These are phyloP conservation scores for Lamellibrachia satsuma DNA, from an alignment of 2,888 invertebrate genomes.

Conservation along the genomic window DNA sequence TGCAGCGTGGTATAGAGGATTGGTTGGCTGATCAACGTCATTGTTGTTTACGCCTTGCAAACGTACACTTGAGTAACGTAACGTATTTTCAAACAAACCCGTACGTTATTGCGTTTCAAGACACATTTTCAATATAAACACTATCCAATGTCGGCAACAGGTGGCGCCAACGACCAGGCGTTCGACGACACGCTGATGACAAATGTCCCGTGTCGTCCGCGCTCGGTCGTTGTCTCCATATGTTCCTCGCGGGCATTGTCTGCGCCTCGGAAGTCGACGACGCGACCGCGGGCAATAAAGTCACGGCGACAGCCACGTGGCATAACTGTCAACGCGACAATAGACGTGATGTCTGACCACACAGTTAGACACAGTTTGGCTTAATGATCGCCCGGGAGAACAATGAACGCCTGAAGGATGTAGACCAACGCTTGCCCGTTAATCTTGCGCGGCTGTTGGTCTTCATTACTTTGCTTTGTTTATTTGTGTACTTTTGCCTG, in stretches of 20 bases:
- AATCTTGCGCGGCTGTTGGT: not conserved
- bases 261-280: not conserved
- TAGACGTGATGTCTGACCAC: not conserved
- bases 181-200: not conserved
- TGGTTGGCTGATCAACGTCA: no score
- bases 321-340: conserved; percentile 7
- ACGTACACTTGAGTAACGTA: no score
- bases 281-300: not conserved
- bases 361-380: not conserved
- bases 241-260: not conserved
- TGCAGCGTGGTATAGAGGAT: no score
- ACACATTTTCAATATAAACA: not conserved
- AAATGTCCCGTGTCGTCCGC: not conserved
- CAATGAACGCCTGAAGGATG: not conserved
- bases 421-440: not conserved
- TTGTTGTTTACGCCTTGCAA: no score
- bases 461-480: not conserved
- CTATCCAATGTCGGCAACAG: not conserved
- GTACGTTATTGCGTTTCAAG: not conserved
- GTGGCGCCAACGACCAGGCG: not conserved
- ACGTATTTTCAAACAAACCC: not conserved
- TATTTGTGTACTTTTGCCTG: not conserved
- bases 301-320: conserved; percentile 5
- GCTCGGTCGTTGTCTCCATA: not conserved
- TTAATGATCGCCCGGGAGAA: not conserved